phyloP scores from a whole-genome alignment of 2,113 vertebrate species.

The Narcine bancroftii region DNA sequence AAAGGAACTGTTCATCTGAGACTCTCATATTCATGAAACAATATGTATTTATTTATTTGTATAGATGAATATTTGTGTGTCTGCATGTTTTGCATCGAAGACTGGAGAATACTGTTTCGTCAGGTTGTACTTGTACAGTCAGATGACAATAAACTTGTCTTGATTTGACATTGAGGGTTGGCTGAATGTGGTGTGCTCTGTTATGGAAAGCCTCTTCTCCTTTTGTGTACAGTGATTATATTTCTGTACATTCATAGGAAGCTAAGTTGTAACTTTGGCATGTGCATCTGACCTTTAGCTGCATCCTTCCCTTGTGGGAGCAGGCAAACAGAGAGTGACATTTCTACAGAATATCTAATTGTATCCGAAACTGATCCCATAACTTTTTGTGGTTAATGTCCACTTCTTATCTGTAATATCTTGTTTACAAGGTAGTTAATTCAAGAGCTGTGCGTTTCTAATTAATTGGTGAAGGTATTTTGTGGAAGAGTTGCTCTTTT shows the following conservation, averaged over 20 bases:
- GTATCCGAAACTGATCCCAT: neutral
- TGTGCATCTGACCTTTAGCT: neutral
- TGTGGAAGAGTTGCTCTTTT: neutral
- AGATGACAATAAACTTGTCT: no score
- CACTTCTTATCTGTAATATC: neutral
- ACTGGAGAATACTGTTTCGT: no score
- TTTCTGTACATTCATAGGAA: neutral
- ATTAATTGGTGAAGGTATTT: neutral
- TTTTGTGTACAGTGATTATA: neutral
- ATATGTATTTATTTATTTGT: no score
- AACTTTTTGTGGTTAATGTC: neutral
- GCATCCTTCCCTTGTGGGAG: neutral
- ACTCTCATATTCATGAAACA: no score
- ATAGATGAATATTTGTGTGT: no score
- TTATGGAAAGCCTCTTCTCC: neutral
- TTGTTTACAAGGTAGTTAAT: neutral
- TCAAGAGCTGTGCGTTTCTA: neutral
- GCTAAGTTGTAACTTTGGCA: neutral
- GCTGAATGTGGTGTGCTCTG: neutral
- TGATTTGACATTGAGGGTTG: no score
- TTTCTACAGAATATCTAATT: neutral
- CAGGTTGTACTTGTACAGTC: no score
- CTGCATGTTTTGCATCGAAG: no score
- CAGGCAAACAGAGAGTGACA: neutral
- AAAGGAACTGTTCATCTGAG: no score